Evolutionary conservation across 2,888 invertebrate genomes (phyloP), one percentile per base, ranked within the genome.

Genomic region (Nomada ferruginata): DNA sequence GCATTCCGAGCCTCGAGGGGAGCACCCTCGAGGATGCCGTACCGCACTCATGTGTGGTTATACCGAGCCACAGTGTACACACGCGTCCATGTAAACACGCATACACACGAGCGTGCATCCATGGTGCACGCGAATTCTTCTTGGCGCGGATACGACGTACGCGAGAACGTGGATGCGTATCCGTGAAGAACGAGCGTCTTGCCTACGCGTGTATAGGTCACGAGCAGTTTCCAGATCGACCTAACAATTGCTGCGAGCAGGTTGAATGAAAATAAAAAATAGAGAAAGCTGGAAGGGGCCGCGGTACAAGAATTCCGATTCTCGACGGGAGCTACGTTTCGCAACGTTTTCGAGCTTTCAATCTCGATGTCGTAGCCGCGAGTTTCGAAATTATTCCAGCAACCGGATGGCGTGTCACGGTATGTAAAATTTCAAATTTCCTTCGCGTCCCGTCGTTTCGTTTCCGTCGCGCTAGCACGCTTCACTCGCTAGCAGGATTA

Each of bases 1-100:
- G 92, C 91, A 91, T 92, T 92, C 91, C 91, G 85, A 83, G 86
- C 85, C 83, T 78, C 82, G 89, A 86, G 89, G 84, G 85, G 76
- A 79, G 77, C 81, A 88, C 86, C 87, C 89, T 79, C 69, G 87
- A 78, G 88, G 85, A 86, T 87, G 71, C 82, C 84, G 72, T 59
- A 20, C 50, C 52, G 18, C 78, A n/a, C 20, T 59, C 77, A 69
- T 44, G 73, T 74, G 79, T 76, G 79, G 73, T 64, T 70, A 55
- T 73, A 64, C 20, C 68, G 52, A 63, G 60, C 69, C 60, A 26
- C 66, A 47, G 42, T 69, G 61, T 74, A 71, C 61, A 79, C 65
- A 57, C 47, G 36, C 59, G 26, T 57, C n/a, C n/a, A 23, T 20
- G 13, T 44, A 29, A n/a, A 13, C 53, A 74, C 23, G 0, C 10